Base-by-base conservation (phyloP, 2,888 invertebrate species). In the Conus canariensis region DNA sequence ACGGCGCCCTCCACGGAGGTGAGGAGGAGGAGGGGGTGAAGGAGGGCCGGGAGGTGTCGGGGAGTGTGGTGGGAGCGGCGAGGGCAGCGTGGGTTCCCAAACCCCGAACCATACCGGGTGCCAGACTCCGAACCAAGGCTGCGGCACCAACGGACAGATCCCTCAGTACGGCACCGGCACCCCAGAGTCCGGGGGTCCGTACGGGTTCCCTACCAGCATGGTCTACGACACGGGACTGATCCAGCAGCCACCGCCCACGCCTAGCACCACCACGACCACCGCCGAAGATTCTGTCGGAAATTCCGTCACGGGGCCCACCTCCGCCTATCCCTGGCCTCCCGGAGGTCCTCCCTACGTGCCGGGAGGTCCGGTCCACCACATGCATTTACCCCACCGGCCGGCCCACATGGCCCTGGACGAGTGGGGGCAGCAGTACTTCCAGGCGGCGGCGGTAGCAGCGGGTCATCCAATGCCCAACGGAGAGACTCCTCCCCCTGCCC, bases 391-490 rank as follows among this genome's bases (percentile, higher is more conserved):
- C 59, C 90, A 92, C 14, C 91, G 90, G 16, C 88, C 90, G 1
- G 85, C 90, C 70, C 91, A 90, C 64, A 82, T 82, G 10, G 90
- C 90, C 9, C 83, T 92, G 82, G 95, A 95, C 56, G 95, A 95
- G n/a, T 95, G 95, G 95, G 90, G 90, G 67, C 93, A 93, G 85
- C 56, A 45, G 87, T 85, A 90, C 92, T 59, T 88, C 90, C 25
- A 88, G 91, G 12, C 92, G 90, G 30, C 93, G 93, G 16, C 91
- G 93, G 10, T 90, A 92, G 70, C 91, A 91, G 90, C 90, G 91
- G 45, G 77, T 5, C 45, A 14, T 45, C 45, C 45, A 45, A 4
- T 45, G 45, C 45, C 45, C 45, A 45, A 45, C 45, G 45, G 45
- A 45, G 45, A 45, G 45, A 45, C 45, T 45, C 10, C 77, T 12